These are phyloP conservation scores for Scopus umbretta DNA, from an alignment of 2,113 vertebrate genomes.

Conservation along the genomic window DNA sequence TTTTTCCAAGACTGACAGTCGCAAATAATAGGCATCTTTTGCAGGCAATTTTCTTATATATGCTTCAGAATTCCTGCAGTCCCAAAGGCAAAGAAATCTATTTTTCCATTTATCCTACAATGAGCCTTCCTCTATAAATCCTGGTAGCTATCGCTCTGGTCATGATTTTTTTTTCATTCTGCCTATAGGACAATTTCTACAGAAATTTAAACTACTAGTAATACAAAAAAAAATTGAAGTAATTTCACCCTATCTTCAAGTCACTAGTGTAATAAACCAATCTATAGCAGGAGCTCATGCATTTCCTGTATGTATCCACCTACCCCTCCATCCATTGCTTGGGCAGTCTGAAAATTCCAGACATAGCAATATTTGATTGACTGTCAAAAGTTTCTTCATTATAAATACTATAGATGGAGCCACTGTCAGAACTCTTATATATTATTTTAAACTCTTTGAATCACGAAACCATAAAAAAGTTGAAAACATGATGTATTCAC, in stretches of 20 bases:
- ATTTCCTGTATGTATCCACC: not conserved
- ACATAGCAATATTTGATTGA: not conserved
- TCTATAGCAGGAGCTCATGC: not conserved
- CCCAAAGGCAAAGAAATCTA: not conserved
- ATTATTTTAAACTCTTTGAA: not conserved
- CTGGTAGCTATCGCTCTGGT: not conserved
- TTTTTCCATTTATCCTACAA: not conserved
- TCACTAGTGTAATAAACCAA: not conserved
- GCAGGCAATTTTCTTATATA: not conserved
- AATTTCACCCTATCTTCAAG: not conserved
- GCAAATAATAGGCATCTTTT: not conserved
- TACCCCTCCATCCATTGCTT: not conserved
- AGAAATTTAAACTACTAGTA: not conserved
- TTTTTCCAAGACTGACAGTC: not conserved
- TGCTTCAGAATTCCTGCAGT: not conserved
- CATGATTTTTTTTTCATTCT: not conserved
- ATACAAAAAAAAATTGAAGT: not conserved
- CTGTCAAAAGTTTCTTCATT: not conserved
- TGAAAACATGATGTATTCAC: not conserved
- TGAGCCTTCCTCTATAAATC: not conserved
- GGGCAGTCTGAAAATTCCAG: not conserved
- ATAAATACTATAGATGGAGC: not conserved
- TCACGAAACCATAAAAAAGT: not conserved
- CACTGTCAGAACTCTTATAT: not conserved
- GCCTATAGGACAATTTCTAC: not conserved